Percentiles rank a stretch among this genome's conserved stretches.
Conservation (phyloP, 2,888 invertebrate genomes). For the Timema cristinae region DNA sequence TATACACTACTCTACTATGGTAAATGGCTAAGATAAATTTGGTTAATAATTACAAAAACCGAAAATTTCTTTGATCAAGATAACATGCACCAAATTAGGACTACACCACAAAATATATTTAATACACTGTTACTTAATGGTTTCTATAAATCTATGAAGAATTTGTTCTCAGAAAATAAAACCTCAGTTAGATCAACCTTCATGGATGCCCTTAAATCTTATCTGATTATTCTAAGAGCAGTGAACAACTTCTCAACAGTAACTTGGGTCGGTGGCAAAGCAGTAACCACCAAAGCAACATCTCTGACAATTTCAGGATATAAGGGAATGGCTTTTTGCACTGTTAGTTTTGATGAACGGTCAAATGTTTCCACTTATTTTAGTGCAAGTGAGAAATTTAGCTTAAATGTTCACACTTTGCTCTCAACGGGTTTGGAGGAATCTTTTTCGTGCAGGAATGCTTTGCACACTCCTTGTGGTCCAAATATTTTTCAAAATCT, state of each 20-base stretch:
- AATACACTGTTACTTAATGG: not conserved
- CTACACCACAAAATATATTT: not conserved
- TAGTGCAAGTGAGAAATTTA: conserved; percentile 4
- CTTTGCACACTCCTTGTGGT: not conserved
- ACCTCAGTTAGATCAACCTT: not conserved
- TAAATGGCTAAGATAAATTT: not conserved
- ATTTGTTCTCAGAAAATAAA: not conserved
- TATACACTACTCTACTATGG: not conserved
- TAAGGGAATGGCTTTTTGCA: not conserved
- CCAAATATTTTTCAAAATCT: conserved; percentile 10
- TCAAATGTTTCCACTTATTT: conserved; percentile 4
- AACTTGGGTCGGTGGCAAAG: not conserved
- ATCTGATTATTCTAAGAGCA: conserved; percentile 7
- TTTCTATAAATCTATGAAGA: not conserved
- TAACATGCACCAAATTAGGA: not conserved
- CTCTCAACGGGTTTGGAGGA: not conserved
- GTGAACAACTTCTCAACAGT: not conserved
- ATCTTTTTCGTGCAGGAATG: not conserved
- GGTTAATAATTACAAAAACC: not conserved
- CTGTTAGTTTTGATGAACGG: not conserved
- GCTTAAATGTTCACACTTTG: not conserved
- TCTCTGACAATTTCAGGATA: conserved; percentile 8
- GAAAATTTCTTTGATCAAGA: not conserved
- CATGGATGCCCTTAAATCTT: not conserved
- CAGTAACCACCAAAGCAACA: not conserved